A percentile compares a stretch with the other conserved stretches of the same genome.
phyloP scores from a whole-genome alignment of 2,113 vertebrate species.

The human region GRCh38 chr5:66978001-66978500 shows the following conservation, averaged over 20 bases:
- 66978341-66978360: neutral
- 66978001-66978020: neutral
- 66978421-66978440: neutral
- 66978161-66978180: neutral
- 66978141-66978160: slow-evolving; percentile 15
- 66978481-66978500: neutral
- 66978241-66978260: neutral
- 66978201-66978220: neutral
- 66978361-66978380: neutral
- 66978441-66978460: neutral
- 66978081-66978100: neutral
- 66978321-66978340: neutral
- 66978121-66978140: neutral
- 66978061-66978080: slow-evolving; percentile 19
- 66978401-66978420: neutral
- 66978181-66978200: slow-evolving; percentile 20
- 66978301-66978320: neutral
- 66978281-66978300: neutral
- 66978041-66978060: neutral
- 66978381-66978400: neutral
- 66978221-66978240: neutral
- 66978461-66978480: neutral
- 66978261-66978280: neutral
- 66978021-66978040: neutral
- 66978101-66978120: neutral